These are phyloP conservation scores for Papilio elwesi DNA, from an alignment of 2,888 invertebrate species.

Conservation along the genomic window DNA sequence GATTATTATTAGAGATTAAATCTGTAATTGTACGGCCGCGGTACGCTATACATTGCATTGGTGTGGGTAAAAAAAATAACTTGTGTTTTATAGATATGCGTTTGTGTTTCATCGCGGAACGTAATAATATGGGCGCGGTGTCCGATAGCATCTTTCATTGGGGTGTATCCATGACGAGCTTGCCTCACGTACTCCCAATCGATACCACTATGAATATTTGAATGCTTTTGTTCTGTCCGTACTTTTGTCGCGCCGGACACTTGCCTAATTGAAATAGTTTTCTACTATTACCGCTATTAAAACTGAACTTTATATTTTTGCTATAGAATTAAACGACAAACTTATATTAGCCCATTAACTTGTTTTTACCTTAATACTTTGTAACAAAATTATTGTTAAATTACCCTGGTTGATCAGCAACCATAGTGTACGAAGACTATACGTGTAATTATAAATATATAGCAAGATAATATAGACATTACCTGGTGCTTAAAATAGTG, in stretches of 20 bases:
- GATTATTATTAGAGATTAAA: constrained; percentile 39
- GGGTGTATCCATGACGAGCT: constrained; percentile 66
- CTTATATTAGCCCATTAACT: not conserved
- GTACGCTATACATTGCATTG: constrained; percentile 22
- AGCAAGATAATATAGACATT: too few relatives aligned
- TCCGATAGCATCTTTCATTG: constrained; percentile 77
- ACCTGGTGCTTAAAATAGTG: too few relatives aligned
- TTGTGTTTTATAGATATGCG: constrained; percentile 48
- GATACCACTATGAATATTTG: constrained; percentile 80
- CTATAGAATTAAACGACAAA: constrained; percentile 23
- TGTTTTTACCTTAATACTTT: not conserved
- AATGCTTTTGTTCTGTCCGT: constrained; percentile 64
- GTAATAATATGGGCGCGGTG: constrained; percentile 71
- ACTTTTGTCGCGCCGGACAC: constrained; percentile 60
- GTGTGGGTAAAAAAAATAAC: constrained; percentile 37
- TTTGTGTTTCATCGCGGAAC: constrained; percentile 61
- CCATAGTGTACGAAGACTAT: not conserved
- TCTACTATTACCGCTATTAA: constrained; percentile 54
- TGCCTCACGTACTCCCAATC: constrained; percentile 57
- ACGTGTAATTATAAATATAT: not conserved
- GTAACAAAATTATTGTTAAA: constrained; percentile 9
- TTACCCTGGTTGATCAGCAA: not conserved
- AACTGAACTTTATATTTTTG: constrained; percentile 25
- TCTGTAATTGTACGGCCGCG: constrained; percentile 34
- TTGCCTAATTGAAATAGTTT: constrained; percentile 74